A percentile compares a stretch with the other conserved stretches of the same genome.
phyloP scores from a whole-genome alignment of 2,113 vertebrate genomes.

The Galbula dea region DNA sequence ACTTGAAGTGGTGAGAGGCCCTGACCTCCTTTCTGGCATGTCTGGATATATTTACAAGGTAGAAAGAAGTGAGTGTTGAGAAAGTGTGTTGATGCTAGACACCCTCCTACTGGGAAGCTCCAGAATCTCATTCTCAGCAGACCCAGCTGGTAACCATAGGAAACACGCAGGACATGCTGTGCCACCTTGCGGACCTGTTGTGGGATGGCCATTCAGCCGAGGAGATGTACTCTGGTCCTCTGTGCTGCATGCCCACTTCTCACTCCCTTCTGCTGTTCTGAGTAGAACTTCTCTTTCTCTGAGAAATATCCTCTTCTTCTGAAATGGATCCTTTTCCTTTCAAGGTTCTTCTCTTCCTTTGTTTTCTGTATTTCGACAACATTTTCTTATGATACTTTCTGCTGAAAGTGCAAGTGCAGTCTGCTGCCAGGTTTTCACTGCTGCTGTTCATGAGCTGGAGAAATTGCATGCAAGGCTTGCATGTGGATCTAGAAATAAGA shows the following conservation, averaged over 20 bases:
- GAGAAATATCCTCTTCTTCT: not conserved
- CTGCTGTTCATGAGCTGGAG: not conserved
- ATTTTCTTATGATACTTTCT: not conserved
- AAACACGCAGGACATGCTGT: not conserved
- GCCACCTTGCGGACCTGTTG: not conserved
- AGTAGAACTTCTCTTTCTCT: not conserved
- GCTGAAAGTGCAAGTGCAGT: not conserved
- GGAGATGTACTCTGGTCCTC: not conserved
- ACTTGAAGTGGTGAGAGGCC: not conserved
- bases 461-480: not conserved
- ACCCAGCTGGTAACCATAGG: not conserved
- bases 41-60: not conserved
- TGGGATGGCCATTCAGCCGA: not conserved
- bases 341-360: not conserved
- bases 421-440: not conserved
- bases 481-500: not conserved
- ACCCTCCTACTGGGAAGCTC: not conserved
- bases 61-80: not conserved
- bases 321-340: not conserved
- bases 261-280: not conserved
- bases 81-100: not conserved
- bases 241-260: not conserved
- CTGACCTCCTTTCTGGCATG: not conserved
- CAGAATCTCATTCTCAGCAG: not conserved
- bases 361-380: not conserved